A percentile compares a stretch with the other conserved stretches of the same genome.
Evolutionary conservation across 2,113 vertebrate species (phyloP).

Genomic region (Cyphomyrus plagiostoma): DNA sequence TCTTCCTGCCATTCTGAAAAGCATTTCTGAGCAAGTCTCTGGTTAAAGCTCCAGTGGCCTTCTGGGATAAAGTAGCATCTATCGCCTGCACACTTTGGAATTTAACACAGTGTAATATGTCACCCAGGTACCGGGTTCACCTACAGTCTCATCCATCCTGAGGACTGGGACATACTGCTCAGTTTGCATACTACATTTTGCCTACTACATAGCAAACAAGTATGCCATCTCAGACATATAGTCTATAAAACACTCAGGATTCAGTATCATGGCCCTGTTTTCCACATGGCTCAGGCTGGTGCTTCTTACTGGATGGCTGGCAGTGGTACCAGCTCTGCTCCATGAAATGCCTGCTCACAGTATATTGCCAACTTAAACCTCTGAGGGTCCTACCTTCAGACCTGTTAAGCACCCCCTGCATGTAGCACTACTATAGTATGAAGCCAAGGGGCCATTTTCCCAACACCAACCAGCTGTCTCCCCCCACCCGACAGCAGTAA

Average conservation of each 20-base stretch:
- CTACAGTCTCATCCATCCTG: not conserved
- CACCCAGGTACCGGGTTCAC: not conserved
- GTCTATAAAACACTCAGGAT: not conserved
- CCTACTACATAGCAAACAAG: not conserved
- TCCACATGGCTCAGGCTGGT: not conserved
- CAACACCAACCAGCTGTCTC: not conserved
- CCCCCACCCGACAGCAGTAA: not conserved
- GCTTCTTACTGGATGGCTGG: not conserved
- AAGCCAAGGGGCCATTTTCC: not conserved
- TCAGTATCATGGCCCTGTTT: not conserved
- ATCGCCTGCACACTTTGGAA: not conserved
- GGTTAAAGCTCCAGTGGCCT: not conserved
- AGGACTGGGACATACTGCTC: not conserved
- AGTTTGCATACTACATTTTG: not conserved
- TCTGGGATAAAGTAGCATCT: not conserved
- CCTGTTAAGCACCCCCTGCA: not conserved
- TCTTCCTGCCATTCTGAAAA: not conserved
- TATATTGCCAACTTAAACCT: conserved; percentile 65
- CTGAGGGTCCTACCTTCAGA: not conserved
- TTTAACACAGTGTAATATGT: not conserved
- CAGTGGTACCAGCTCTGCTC: conserved; percentile 66
- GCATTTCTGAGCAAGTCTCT: not conserved
- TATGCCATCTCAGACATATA: not conserved
- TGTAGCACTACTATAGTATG: not conserved
- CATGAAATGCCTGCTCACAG: conserved; percentile 61